Conservation (phyloP, 2,797 vertebrate genomes). For the Sebastes dallii region DNA sequence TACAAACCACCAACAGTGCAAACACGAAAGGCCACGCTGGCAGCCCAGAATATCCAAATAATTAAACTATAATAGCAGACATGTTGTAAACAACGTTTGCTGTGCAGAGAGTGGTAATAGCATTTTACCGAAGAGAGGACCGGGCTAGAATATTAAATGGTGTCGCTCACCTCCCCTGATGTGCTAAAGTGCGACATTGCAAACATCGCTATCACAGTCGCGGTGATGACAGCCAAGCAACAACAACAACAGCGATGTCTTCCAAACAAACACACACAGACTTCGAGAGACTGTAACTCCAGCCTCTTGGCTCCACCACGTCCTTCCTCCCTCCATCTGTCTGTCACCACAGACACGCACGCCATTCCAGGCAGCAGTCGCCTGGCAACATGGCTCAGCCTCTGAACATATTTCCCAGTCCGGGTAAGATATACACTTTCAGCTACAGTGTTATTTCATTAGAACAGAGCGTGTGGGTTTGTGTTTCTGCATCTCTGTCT, state of each 20-base stretch:
- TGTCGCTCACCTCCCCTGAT: conserved; percentile 60
- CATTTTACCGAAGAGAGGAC: conserved; percentile 49
- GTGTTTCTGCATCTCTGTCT: conserved; percentile 73
- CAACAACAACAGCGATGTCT: conserved; percentile 18
- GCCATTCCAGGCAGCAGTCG: conserved; percentile 81
- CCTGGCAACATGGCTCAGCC: conserved; percentile 84
- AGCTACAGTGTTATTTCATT: conserved; percentile 80
- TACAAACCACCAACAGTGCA: conserved; percentile 60
- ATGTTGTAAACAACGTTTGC: conserved; percentile 56
- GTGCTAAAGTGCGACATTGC: conserved; percentile 62
- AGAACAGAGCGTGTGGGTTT: conserved; percentile 71
- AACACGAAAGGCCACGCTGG: conserved; percentile 54
- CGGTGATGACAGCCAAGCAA: conserved; percentile 47
- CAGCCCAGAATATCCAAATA: conserved; percentile 49
- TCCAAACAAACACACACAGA: conserved; percentile 52
- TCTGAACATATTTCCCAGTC: conserved; percentile 83
- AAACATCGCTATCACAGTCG: conserved; percentile 54
- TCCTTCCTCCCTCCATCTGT: conserved; percentile 78
- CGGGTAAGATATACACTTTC: conserved; percentile 81
- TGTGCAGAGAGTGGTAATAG: conserved; percentile 42
- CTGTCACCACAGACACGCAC: conserved; percentile 68
- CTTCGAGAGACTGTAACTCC: conserved; percentile 55
- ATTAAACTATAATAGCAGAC: conserved; percentile 66
- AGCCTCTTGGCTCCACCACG: conserved; percentile 65
- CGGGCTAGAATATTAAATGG: conserved; percentile 60